phyloP scores from a whole-genome alignment of 2,113 vertebrate genomes.

The Oreochromis tanganicae region DNA sequence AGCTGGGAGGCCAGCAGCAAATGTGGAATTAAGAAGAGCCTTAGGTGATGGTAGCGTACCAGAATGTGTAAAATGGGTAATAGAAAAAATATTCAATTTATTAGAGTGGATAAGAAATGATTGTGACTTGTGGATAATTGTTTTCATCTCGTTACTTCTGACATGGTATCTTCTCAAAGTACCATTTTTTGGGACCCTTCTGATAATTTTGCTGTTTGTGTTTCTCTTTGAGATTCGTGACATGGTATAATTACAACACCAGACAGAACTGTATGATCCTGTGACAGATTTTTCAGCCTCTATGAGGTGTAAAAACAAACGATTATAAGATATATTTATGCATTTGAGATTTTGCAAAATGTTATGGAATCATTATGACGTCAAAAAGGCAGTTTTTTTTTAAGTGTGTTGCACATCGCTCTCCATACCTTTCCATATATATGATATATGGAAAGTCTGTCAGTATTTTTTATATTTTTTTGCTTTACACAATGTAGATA shows the following conservation, averaged over 20 bases:
- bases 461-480: neutral
- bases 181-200: neutral
- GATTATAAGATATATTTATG: neutral
- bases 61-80: neutral
- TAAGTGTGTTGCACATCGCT: neutral
- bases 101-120: neutral
- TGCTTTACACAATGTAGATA: neutral
- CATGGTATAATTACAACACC: neutral
- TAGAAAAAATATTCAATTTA: neutral
- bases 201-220: neutral
- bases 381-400: neutral
- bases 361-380: neutral
- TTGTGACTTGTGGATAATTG: neutral
- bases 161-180: neutral
- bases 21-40: neutral
- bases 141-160: neutral
- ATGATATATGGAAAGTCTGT: neutral
- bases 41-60: neutral
- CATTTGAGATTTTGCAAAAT: neutral
- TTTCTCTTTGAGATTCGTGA: neutral
- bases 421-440: neutral
- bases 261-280: accelerated
- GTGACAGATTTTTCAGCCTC: neutral
- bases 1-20: neutral
- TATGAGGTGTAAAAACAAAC: neutral